Evolutionary conservation across 2,797 vertebrate species (phyloP), one percentile per base, ranked within the genome.

Genomic region (Poeciliopsis turneri): DNA sequence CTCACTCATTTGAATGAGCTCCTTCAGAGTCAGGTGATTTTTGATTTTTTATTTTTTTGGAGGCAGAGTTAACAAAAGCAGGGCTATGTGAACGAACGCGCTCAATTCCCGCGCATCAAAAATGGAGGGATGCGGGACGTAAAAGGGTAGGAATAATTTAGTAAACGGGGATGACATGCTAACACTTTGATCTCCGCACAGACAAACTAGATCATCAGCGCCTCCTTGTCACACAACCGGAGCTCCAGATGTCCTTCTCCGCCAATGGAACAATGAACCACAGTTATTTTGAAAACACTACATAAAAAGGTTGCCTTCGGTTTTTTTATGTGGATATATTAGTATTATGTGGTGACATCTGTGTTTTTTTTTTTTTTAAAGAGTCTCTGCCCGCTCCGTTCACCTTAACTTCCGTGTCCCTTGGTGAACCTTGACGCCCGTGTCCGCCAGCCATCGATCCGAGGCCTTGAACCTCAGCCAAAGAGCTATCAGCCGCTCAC

Each of bases 401-500:
- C 79, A 86, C 83, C 85, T 83, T 77, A 86, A 76, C 75, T 84
- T 78, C 69, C 1, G 0, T 57, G 78, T 85, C 77, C 68, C 33
- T 75, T 53, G 43, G 55, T 41, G 84, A 78, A 74, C 79, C 75
- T 77, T 53, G 41, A 77, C 12, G 71, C 59, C 41, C 13, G 59
- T 85, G 82, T 80, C 81, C 10, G 64, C 83, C 86, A 83, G 82
- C 76, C 91, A 93, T 92, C 86, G 90, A 94, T 92, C 86, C 77
- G 68, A 87, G 64, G 84, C 87, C 77, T 75, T 28, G 80, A 87
- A 85, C 81, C 79, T 79, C 46, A 68, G 87, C 92, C 88, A 87
- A 87, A 87, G 86, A 87, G 90, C 90, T 86, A 91, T 92, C 90
- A 92, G 85, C 86, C 92, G 90, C 90, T 92, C 90, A 90, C 89